Percentiles rank a stretch among this genome's conserved stretches.
phyloP scores from a whole-genome alignment of 2,113 vertebrate species.

The Chaenogobius annularis region DNA sequence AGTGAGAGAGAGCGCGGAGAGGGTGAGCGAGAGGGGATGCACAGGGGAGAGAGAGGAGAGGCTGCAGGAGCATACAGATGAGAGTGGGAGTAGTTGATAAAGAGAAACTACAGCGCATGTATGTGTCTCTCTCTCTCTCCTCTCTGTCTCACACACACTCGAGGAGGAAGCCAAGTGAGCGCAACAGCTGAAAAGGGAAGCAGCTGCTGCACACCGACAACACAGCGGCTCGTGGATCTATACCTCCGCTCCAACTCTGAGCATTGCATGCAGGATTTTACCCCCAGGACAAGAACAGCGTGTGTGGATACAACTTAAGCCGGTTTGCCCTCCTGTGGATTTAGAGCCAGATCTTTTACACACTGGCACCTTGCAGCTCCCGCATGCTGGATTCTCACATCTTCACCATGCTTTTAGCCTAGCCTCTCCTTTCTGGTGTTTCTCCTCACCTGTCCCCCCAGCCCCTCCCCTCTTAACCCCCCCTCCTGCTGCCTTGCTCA shows the following conservation, averaged over 20 bases:
- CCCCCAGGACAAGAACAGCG: slow-evolving; percentile 41
- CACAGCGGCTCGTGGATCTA: slow-evolving; percentile 58
- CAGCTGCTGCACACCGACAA: slow-evolving; percentile 45
- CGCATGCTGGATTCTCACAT: slow-evolving; percentile 53
- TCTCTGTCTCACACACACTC: slow-evolving; percentile 29
- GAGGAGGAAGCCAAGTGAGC: slow-evolving; percentile 59
- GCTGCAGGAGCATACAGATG: slow-evolving; percentile 98
- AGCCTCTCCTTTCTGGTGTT: slow-evolving; percentile 25
- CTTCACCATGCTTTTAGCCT: slow-evolving; percentile 58
- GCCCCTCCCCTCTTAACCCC: slow-evolving; percentile 10
- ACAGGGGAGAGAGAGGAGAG: slow-evolving; percentile 79
- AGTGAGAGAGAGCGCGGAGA: slow-evolving; percentile 63
- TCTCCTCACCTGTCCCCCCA: slow-evolving; percentile 11
- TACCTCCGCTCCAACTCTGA: slow-evolving; percentile 40
- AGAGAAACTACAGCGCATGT: slow-evolving; percentile 90
- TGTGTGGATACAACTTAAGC: slow-evolving; percentile 71
- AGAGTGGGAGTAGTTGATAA: slow-evolving; percentile 99
- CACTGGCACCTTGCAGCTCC: slow-evolving; percentile 37
- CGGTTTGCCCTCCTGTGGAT: slow-evolving; percentile 39
- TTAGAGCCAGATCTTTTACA: slow-evolving; percentile 35
- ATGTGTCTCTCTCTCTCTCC: slow-evolving; percentile 62
- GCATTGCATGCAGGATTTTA: slow-evolving; percentile 56
- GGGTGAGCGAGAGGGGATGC: slow-evolving; percentile 75
- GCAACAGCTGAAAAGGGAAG: slow-evolving; percentile 78
- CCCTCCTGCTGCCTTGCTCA: slow-evolving; percentile 47